Percentiles rank a stretch among this genome's conserved stretches.
These are phyloP conservation scores for Gobionotothen gibberifrons DNA, from an alignment of 2,797 vertebrate species.

Conservation along the genomic window DNA sequence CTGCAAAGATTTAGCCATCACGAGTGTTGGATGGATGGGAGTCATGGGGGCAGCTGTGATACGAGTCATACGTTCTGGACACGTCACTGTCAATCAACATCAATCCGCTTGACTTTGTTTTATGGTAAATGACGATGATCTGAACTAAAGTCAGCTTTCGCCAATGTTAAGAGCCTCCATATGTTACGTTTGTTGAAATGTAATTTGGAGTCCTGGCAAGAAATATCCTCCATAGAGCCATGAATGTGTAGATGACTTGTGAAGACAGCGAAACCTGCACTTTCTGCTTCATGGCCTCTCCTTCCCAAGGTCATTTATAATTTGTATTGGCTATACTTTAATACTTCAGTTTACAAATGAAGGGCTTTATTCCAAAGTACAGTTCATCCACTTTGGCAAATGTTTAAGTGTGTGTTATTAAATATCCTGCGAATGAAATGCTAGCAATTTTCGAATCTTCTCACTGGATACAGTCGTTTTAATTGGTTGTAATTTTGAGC, in stretches of 20 bases:
- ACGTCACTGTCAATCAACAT: slow-evolving; percentile 53
- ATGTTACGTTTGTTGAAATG: slow-evolving; percentile 41
- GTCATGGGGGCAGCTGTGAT: slow-evolving; percentile 35
- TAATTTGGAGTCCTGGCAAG: slow-evolving; percentile 60
- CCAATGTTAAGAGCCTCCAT: slow-evolving; percentile 52
- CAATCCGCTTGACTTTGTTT: slow-evolving; percentile 50
- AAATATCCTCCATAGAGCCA: slow-evolving; percentile 61
- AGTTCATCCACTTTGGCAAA: slow-evolving; percentile 53
- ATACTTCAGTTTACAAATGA: slow-evolving; percentile 52
- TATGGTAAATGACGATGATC: slow-evolving; percentile 56
- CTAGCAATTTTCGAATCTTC: slow-evolving; percentile 8
- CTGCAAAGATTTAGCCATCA: slow-evolving; percentile 24
- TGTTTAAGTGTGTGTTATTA: slow-evolving; percentile 44
- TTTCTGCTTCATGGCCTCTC: slow-evolving; percentile 26
- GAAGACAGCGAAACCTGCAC: slow-evolving; percentile 58
- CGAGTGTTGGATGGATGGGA: slow-evolving; percentile 19
- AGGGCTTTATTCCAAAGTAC: slow-evolving; percentile 44
- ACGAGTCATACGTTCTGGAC: slow-evolving; percentile 45
- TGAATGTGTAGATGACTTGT: slow-evolving; percentile 55
- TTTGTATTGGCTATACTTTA: slow-evolving; percentile 56
- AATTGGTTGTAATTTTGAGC: slow-evolving; percentile 41
- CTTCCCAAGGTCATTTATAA: slow-evolving; percentile 54
- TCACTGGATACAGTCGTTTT: slow-evolving; percentile 23
- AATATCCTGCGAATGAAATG: slow-evolving; percentile 49
- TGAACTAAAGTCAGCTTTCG: slow-evolving; percentile 16